Conservation (phyloP, 2,888 invertebrate species). For the Cerceris rybyensis region DNA sequence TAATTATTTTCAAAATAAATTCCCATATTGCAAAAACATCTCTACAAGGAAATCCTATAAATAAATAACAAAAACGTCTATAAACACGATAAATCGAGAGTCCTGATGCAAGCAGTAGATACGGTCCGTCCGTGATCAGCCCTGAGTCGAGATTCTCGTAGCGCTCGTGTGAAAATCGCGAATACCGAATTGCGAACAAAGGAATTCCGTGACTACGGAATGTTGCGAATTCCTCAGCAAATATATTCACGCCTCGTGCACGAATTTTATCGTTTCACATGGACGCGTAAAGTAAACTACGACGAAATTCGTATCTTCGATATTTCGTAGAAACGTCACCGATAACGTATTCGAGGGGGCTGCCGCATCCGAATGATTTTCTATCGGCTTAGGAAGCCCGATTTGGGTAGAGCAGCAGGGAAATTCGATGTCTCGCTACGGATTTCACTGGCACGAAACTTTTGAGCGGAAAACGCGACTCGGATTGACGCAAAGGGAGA, state of each 20-base stretch:
- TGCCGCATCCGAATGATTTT: constrained; percentile 30
- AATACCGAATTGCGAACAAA: background rate
- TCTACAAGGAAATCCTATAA: too few relatives aligned
- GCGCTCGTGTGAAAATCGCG: background rate
- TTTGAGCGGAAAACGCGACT: constrained; percentile 46
- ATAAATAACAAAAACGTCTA: too few relatives aligned
- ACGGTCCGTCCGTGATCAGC: too few relatives aligned
- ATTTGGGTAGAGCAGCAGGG: constrained; percentile 35
- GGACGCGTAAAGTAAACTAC: background rate
- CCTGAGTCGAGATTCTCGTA: background rate
- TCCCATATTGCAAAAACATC: too few relatives aligned
- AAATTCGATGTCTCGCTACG: constrained; percentile 41
- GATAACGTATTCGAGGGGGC: constrained; percentile 8
- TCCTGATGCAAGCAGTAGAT: too few relatives aligned
- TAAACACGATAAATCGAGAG: too few relatives aligned
- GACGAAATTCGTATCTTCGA: background rate
- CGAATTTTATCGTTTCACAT: background rate
- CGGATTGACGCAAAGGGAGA: constrained; percentile 46
- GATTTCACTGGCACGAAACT: constrained; percentile 38
- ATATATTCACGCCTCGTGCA: background rate
- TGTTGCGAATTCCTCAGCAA: background rate
- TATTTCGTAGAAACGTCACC: background rate
- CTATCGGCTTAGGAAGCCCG: constrained; percentile 36
- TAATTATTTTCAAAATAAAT: too few relatives aligned
- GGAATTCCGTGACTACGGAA: background rate